Evolutionary conservation across 2,113 vertebrate species (phyloP).

Genomic region (Gallinago jamesoni): DNA sequence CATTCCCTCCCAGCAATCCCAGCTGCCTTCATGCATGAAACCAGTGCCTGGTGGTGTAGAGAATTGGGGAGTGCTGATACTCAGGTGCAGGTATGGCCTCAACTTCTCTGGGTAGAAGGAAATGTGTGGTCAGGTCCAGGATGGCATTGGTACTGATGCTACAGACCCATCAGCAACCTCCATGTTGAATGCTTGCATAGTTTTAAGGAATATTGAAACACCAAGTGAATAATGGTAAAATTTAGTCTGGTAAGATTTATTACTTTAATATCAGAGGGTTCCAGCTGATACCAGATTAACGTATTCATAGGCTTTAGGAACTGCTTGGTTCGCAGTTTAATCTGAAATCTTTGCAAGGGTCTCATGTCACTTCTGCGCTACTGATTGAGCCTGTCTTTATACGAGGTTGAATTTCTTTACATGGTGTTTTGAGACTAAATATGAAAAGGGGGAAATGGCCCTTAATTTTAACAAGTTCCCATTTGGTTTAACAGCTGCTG

Average conservation of each 20-base stretch:
- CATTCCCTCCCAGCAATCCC: not conserved
- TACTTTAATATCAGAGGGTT: not conserved
- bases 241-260: not conserved
- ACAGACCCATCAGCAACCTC: not conserved
- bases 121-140: fast-evolving
- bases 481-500: conserved; percentile 52
- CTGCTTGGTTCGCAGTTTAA: not conserved
- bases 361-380: not conserved
- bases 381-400: conserved; percentile 3
- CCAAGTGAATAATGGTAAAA: not conserved
- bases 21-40: not conserved
- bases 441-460: conserved; percentile 15
- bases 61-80: not conserved
- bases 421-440: conserved; percentile 11
- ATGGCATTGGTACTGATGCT: not conserved
- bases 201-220: not conserved
- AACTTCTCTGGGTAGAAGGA: not conserved
- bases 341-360: conserved; percentile 9
- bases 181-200: not conserved
- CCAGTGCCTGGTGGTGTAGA: not conserved
- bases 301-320: conserved; percentile 1
- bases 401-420: conserved; percentile 17
- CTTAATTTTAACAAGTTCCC: conserved; percentile 38
- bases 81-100: not conserved
- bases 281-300: not conserved